Conservation (phyloP, 2,113 vertebrate genomes). For the Sterrhoptilus dennistouni region DNA sequence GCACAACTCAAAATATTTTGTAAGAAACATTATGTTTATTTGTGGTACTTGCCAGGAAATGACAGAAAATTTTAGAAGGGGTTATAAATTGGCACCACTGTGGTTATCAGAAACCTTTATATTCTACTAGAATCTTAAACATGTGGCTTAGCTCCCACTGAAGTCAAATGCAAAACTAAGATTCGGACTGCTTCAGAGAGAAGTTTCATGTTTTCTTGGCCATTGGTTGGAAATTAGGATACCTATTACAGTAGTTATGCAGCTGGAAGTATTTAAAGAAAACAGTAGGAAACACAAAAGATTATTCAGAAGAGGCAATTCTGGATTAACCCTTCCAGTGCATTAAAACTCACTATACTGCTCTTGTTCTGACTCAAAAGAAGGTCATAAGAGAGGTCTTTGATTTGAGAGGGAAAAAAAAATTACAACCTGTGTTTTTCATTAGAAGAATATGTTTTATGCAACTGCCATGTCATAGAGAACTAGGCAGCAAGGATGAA, state of each 20-base stretch:
- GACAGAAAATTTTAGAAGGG: background rate
- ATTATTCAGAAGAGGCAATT: background rate
- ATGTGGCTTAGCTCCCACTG: background rate
- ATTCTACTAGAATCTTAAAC: background rate
- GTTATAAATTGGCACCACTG: background rate
- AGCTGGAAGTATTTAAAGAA: constrained; percentile 45
- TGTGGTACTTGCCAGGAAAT: background rate
- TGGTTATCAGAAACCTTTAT: background rate
- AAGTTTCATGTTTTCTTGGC: constrained; percentile 15
- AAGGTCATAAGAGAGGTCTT: background rate
- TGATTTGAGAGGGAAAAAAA: background rate
- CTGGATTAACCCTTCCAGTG: background rate
- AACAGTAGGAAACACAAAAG: constrained; percentile 9
- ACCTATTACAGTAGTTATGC: constrained; percentile 18
- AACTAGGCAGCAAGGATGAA: background rate
- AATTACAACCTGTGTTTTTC: background rate
- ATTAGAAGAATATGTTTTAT: background rate
- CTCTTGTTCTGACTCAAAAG: background rate
- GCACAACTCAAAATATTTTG: background rate
- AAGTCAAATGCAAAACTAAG: constrained; percentile 7
- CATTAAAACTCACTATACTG: background rate
- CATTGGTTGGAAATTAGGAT: constrained; percentile 19
- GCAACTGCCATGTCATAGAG: background rate
- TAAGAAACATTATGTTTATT: background rate
- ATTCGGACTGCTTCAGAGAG: background rate